phyloP scores from a whole-genome alignment of 2,797 vertebrate genomes.

The Anabas testudineus region DNA sequence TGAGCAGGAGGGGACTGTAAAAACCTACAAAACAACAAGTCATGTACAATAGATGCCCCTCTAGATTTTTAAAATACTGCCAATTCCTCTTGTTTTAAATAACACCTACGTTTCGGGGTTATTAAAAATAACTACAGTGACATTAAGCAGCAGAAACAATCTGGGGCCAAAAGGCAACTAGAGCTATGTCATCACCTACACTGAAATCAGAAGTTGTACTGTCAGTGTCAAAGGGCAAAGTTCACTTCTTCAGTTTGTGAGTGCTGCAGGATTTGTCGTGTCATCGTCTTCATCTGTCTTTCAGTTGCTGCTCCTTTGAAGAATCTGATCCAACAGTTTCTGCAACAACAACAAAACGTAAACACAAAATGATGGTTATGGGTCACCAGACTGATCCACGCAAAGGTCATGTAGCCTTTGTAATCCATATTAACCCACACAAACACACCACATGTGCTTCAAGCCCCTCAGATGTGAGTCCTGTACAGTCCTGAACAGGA shows the following conservation, averaged over 20 bases:
- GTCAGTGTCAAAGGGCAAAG: slow-evolving; percentile 6
- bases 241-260: slow-evolving; percentile 15
- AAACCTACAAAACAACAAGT: too few relatives aligned
- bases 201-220: slow-evolving; percentile 18
- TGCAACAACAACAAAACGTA: slow-evolving; percentile 65
- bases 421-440: not conserved
- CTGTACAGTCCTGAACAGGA: not conserved
- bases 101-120: slow-evolving; percentile 60
- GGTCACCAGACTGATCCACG: not conserved
- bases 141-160: not conserved
- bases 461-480: slow-evolving; percentile 14
- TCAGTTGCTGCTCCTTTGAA: slow-evolving; percentile 87
- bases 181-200: not conserved
- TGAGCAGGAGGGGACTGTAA: too few relatives aligned
- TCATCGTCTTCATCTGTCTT: slow-evolving; percentile 28
- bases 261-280: not conserved
- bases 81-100: slow-evolving; percentile 11
- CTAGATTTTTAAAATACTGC: slow-evolving; percentile 1
- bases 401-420: not conserved
- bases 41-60: slow-evolving; percentile 33
- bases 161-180: not conserved
- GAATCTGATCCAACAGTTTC: slow-evolving; percentile 92
- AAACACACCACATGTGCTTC: not conserved
- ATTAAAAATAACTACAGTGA: not conserved
- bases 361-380: not conserved